A percentile compares a stretch with the other conserved stretches of the same genome.
Evolutionary conservation across 2,797 vertebrate genomes (phyloP).

Genomic region (Acanthiza pusilla): DNA sequence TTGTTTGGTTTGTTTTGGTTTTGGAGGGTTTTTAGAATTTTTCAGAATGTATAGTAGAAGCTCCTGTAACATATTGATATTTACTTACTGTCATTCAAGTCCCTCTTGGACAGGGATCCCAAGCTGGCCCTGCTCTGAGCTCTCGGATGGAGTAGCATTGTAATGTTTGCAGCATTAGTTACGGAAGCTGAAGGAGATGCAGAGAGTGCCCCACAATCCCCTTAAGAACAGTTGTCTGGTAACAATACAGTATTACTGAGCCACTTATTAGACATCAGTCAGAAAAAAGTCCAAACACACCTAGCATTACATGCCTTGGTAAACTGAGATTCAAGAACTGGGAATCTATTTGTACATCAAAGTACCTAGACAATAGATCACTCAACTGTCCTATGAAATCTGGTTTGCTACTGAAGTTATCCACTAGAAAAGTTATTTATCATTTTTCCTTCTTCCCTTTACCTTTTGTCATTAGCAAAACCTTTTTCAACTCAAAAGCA

Average conservation of each 20-base stretch:
- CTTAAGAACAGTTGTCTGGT: background rate
- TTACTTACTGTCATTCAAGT: background rate
- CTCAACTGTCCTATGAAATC: background rate
- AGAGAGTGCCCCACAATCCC: background rate
- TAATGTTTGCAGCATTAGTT: background rate
- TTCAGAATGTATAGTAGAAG: background rate
- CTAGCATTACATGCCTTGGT: background rate
- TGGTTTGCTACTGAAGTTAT: background rate
- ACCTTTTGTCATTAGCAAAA: background rate
- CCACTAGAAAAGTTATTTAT: background rate
- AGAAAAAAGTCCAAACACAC: background rate
- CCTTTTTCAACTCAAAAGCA: background rate
- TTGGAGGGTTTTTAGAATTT: background rate
- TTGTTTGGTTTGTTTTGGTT: background rate
- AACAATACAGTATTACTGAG: background rate
- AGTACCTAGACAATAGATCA: background rate
- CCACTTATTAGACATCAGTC: background rate
- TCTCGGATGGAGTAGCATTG: rapidly evolving
- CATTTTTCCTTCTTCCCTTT: background rate
- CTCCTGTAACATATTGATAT: background rate
- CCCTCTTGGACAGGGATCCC: background rate
- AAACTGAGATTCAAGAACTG: background rate
- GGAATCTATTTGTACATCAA: background rate
- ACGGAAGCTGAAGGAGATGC: background rate
- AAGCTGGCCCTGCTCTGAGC: background rate